These are phyloP conservation scores for Chunga burmeisteri DNA, from an alignment of 2,113 vertebrate genomes.

Conservation along the genomic window DNA sequence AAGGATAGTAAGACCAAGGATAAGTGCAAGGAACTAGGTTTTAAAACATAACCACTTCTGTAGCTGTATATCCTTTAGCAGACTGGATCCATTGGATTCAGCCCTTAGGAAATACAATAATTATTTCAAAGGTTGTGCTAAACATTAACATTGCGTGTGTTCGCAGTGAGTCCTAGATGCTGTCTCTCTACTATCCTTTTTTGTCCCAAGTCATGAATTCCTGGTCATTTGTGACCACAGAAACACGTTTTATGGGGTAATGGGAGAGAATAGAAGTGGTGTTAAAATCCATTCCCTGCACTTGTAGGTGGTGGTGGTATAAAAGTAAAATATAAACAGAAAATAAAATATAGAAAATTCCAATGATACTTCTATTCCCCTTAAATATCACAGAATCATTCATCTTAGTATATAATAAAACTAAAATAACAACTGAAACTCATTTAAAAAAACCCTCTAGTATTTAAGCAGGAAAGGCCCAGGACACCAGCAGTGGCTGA, in stretches of 20 bases:
- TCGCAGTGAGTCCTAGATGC: neutral
- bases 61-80: neutral
- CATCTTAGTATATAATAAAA: neutral
- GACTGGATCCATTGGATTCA: neutral
- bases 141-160: neutral
- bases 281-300: neutral
- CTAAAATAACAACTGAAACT: neutral
- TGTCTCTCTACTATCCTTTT: neutral
- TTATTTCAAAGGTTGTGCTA: neutral
- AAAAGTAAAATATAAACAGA: neutral
- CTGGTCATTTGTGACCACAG: neutral
- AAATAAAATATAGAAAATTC: neutral
- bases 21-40: neutral
- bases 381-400: neutral
- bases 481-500: neutral
- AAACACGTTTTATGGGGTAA: neutral
- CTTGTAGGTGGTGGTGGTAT: neutral
- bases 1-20: neutral
- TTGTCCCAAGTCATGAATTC: neutral
- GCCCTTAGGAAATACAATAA: neutral
- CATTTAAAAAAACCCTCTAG: accelerated
- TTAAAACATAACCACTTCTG: neutral
- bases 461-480: neutral
- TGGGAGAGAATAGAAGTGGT: neutral
- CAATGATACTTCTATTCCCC: neutral